Conservation (phyloP, 1,140 invertebrate genomes). For the Anastrepha obliqua region DNA sequence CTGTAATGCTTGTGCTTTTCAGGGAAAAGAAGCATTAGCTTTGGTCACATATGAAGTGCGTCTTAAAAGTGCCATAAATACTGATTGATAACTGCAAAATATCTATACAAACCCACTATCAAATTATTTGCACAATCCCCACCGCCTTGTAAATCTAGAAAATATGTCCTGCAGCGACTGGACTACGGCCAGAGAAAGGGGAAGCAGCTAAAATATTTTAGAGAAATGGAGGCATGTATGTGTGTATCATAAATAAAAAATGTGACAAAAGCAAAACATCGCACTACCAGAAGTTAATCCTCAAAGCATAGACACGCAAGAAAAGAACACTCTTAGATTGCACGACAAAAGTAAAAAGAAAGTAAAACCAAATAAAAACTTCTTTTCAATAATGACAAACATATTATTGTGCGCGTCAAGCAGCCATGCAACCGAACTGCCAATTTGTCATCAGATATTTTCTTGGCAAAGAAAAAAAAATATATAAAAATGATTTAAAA, state of each 20-base stretch:
- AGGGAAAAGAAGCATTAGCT: too few relatives aligned
- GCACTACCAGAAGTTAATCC: slow-evolving; percentile 19
- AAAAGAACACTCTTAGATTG: neutral
- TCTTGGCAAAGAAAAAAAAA: neutral
- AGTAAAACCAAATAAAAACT: slow-evolving; percentile 7
- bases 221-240: too few relatives aligned
- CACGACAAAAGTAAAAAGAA: neutral
- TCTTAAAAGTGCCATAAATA: too few relatives aligned
- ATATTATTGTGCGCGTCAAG: slow-evolving; percentile 25
- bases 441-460: slow-evolving; percentile 50
- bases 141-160: too few relatives aligned
- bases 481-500: neutral
- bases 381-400: slow-evolving; percentile 21
- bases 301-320: neutral
- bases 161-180: too few relatives aligned
- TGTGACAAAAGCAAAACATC: neutral
- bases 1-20: too few relatives aligned
- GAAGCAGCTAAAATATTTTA: too few relatives aligned
- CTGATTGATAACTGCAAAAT: too few relatives aligned
- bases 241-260: neutral
- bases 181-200: too few relatives aligned
- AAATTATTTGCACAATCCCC: too few relatives aligned
- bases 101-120: too few relatives aligned
- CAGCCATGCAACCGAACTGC: slow-evolving; percentile 44
- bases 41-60: too few relatives aligned